These are phyloP conservation scores for Ypsolopha sequella DNA, from an alignment of 2,888 invertebrate species.

Conservation along the genomic window DNA sequence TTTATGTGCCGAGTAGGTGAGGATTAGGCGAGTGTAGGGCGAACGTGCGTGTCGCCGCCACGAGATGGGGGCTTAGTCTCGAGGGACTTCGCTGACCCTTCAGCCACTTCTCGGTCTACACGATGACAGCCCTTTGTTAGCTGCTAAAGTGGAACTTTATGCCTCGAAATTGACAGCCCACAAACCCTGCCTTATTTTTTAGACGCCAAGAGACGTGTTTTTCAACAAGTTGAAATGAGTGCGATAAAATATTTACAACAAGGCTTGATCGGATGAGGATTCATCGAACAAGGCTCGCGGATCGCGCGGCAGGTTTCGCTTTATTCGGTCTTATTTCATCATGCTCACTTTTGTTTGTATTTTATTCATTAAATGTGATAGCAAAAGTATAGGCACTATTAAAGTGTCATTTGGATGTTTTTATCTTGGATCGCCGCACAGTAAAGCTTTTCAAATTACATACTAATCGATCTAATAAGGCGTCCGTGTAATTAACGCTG, in stretches of 20 bases:
- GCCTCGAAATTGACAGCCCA: conserved; percentile 59
- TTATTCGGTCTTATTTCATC: too few relatives aligned
- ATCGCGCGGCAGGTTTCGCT: conserved; percentile 53
- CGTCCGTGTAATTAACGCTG: too few relatives aligned
- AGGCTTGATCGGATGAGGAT: conserved; percentile 34
- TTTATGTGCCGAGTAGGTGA: conserved; percentile 63
- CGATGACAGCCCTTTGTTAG: conserved; percentile 64
- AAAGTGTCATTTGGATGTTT: too few relatives aligned
- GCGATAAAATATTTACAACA: conserved; percentile 50
- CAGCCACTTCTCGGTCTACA: conserved; percentile 23
- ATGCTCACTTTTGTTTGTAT: too few relatives aligned
- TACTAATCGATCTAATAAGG: too few relatives aligned
- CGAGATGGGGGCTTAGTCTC: conserved; percentile 56
- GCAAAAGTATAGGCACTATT: too few relatives aligned
- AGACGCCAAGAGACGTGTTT: conserved; percentile 35
- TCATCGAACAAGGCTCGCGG: conserved; percentile 19
- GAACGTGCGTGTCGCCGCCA: conserved; percentile 55
- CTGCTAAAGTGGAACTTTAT: conserved; percentile 54
- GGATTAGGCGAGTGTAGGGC: conserved; percentile 54
- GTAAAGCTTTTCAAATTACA: too few relatives aligned
- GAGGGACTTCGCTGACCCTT: conserved; percentile 58
- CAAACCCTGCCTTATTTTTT: conserved; percentile 40
- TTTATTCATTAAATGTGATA: too few relatives aligned
- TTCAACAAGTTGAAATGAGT: conserved; percentile 39
- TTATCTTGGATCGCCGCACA: too few relatives aligned